These are phyloP conservation scores for Aphrophora alni DNA, from an alignment of 2,888 invertebrate genomes.

Conservation along the genomic window DNA sequence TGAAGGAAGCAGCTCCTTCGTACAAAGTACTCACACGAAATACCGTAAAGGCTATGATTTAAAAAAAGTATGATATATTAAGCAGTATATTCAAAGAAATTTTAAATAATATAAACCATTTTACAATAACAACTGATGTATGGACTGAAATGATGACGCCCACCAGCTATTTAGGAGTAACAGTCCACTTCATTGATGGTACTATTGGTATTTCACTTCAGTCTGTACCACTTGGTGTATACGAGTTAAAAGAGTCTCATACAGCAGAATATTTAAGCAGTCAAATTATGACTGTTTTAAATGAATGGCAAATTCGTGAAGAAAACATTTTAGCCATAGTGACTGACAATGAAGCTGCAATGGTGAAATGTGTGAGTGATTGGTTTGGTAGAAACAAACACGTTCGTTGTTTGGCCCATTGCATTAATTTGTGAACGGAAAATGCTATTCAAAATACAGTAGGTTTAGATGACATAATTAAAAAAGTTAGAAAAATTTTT, in stretches of 20 bases:
- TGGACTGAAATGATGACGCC: slow-evolving; percentile 25
- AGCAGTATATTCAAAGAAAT: not conserved
- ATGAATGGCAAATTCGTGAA: not conserved
- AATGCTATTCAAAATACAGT: not conserved
- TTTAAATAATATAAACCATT: not conserved
- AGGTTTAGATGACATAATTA: not conserved
- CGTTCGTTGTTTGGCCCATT: slow-evolving; percentile 15
- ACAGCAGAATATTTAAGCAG: slow-evolving; percentile 9
- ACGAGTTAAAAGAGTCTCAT: slow-evolving; percentile 15
- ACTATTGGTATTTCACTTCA: not conserved
- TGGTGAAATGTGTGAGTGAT: slow-evolving; percentile 3
- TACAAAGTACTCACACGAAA: slow-evolving; percentile 19
- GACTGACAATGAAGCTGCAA: slow-evolving; percentile 21
- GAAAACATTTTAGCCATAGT: not conserved
- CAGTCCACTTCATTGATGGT: slow-evolving; percentile 22
- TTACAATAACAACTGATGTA: slow-evolving; percentile 15
- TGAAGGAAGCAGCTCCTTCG: too few relatives aligned
- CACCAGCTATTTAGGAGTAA: slow-evolving; percentile 16
- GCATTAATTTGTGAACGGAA: slow-evolving; percentile 15
- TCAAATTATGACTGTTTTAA: not conserved
- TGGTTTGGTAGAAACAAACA: slow-evolving; percentile 12
- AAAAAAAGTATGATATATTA: slow-evolving; percentile 17
- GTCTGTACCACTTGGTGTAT: slow-evolving; percentile 16
- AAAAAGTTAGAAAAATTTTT: not conserved
- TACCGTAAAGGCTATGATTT: slow-evolving; percentile 15